Evolutionary conservation across 1,140 invertebrate genomes (phyloP).

Genomic region (Caenorhabditis remanei): DNA sequence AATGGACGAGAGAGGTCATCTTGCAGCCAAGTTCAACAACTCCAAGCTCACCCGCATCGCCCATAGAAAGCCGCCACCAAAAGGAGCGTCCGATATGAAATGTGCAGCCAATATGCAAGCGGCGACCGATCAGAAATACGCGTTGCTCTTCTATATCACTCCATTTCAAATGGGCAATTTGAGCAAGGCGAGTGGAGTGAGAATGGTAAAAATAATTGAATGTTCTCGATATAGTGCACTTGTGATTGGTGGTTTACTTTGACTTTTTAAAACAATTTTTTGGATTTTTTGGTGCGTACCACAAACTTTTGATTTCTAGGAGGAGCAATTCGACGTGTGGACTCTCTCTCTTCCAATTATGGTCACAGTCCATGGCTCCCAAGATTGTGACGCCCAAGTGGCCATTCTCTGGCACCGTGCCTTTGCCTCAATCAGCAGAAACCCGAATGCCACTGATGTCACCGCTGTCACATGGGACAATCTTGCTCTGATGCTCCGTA

Average conservation of each 20-base stretch:
- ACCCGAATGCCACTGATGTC: constrained; percentile 67
- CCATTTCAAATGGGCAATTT: constrained; percentile 77
- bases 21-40: constrained; percentile 77
- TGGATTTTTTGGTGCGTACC: too few species aligned
- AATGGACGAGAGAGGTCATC: constrained; percentile 76
- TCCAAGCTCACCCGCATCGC: constrained; percentile 77
- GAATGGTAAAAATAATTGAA: background rate
- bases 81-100: constrained; percentile 67
- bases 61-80: constrained; percentile 77
- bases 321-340: constrained; percentile 74
- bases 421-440: constrained; percentile 72
- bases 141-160: constrained; percentile 77
- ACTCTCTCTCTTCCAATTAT: constrained; percentile 76
- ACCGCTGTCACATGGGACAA: constrained; percentile 70
- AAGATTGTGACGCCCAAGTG: constrained; percentile 77
- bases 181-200: constrained; percentile 68
- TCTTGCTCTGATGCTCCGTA: constrained; percentile 52
- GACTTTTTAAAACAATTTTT: too few species aligned
- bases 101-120: constrained; percentile 70
- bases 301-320: constrained; percentile 20
- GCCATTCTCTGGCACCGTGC: constrained; percentile 77
- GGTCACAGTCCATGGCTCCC: constrained; percentile 77
- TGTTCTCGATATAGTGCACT: too few species aligned
- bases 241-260: too few species aligned
- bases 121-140: constrained; percentile 78